A percentile compares a stretch with the other conserved stretches of the same genome.
These are phyloP conservation scores for Campylomormyrus numenius DNA, from an alignment of 2,113 vertebrate genomes.

Conservation along the genomic window DNA sequence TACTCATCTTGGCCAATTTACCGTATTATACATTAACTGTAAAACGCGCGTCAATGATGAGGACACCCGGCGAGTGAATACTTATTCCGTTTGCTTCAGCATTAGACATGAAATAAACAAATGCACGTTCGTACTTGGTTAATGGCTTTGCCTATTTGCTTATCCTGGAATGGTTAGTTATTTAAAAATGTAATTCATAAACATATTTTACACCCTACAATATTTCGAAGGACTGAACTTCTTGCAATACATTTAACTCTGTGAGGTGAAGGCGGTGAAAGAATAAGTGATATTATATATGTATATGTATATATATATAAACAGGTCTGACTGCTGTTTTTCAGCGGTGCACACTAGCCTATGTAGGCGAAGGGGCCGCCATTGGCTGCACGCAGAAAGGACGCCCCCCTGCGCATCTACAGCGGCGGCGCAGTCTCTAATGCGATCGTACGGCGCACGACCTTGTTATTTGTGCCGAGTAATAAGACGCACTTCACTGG, in stretches of 20 bases:
- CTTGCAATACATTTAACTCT: not conserved
- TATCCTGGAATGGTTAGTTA: not conserved
- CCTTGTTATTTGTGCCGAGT: not conserved
- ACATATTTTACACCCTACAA: not conserved
- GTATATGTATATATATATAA: not conserved
- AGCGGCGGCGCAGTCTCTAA: conserved; percentile 48
- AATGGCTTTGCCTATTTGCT: not conserved
- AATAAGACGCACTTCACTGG: not conserved
- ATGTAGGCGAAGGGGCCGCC: conserved; percentile 35
- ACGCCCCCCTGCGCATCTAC: conserved; percentile 49
- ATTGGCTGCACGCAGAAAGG: conserved; percentile 51
- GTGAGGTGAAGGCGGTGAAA: not conserved
- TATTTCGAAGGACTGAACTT: not conserved
- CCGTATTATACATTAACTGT: not conserved
- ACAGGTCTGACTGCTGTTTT: not conserved
- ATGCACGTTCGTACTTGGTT: not conserved
- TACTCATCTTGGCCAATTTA: not conserved
- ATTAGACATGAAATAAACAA: not conserved
- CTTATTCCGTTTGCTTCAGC: not conserved
- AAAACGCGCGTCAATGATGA: not conserved
- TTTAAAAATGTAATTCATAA: not conserved
- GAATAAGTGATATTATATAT: not conserved
- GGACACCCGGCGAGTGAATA: not conserved
- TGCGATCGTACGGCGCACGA: not conserved
- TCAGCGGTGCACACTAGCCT: not conserved